Evolutionary conservation across 1,140 invertebrate species (phyloP), one percentile per base, ranked within the genome.

Genomic region (Diorhabda carinulata): DNA sequence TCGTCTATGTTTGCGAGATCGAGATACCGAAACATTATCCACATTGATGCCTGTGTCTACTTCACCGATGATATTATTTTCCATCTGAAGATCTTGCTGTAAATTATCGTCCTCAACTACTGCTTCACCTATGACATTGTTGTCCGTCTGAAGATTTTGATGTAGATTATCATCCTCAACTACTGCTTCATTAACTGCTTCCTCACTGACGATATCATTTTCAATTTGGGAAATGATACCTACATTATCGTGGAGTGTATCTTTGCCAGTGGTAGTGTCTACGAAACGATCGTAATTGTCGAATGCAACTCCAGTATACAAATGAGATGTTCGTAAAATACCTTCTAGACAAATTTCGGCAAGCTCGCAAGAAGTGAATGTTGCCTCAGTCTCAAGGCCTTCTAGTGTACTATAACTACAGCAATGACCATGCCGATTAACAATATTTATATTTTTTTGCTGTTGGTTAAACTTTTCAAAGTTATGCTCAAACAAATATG

Each of bases 161-260:
- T 25, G 25, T 25, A 25, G 25, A 25, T 25, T 25, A 25, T 25
- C 25, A 25, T 25, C 25, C 25, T 25, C 25, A 25, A 1, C 25
- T 25, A 25, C 25, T 25, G 25, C 25, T 25, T 25, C 25, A 25
- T 25, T 25, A 25, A 25, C 25, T 25, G 25, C 25, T 25, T 25
- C 25, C 1, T 25, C 25, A 25, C 25, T 25, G 25, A 25, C 25
- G 25, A 25, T 25, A 25, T 25, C 2, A 1, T 25, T 25, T 25
- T 25, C 25, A 25, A 25, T 25, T 25, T 83, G 81, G 65, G 77
- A 82, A 59, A 80, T 81, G 8, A 84, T 83, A 5, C 82, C 82
- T 3, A 84, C 81, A 4, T 80, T 84, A 57, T 84, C 83, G 70
- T 84, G 81, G 62, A 84, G 47, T 4, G 81, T 84, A 67, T 81